Evolutionary conservation across 2,888 invertebrate genomes (phyloP), one percentile per base, ranked within the genome.

Genomic region (Phortica okadai): DNA sequence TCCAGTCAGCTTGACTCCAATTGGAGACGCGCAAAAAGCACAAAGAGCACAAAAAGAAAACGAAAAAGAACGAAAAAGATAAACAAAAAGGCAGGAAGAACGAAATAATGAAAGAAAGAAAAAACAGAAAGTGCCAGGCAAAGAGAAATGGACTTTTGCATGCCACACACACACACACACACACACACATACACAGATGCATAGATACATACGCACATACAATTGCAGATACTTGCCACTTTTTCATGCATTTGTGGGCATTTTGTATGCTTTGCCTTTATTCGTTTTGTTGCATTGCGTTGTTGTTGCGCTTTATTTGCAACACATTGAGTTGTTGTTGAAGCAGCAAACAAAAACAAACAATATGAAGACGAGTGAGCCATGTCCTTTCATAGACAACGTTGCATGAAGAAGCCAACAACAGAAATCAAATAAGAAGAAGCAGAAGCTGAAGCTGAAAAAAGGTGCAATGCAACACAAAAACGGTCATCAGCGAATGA

Each of bases 1-100:
- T 72, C 66, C 58, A 45, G 75, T 75, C 79, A 78, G 78, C 75
- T 80, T 77, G 70, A 79, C 79, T 8, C 84, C 86, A 87, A 87
- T 84, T 84, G 86, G 86, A 84, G 81, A 88, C 87, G 87, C 88
- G 81, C 80, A 70, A 78, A 85, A 88, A 88, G 84, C 88, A 88
- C 85, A 88, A 84, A 86, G 79, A 81, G 80, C 77, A 76, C 21
- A 2, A 14, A 8, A 11, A 50, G 14, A 33, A 4, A 33, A 33
- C 2, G 3, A 33, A 33, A 33, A 33, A 33, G 33, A 5, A 33
- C 33, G 33, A 33, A 21, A 21, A 21, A 21, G 21, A 21, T 21
- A 21, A 21, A 21, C 21, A 21, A 21, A 21, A 21, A 21, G 21
- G 21, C n/a, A 21, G 21, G 1, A 21, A 21, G 21, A 21, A 21